These are phyloP conservation scores for Cephus nigrinus DNA, from an alignment of 2,888 invertebrate genomes.

Conservation along the genomic window DNA sequence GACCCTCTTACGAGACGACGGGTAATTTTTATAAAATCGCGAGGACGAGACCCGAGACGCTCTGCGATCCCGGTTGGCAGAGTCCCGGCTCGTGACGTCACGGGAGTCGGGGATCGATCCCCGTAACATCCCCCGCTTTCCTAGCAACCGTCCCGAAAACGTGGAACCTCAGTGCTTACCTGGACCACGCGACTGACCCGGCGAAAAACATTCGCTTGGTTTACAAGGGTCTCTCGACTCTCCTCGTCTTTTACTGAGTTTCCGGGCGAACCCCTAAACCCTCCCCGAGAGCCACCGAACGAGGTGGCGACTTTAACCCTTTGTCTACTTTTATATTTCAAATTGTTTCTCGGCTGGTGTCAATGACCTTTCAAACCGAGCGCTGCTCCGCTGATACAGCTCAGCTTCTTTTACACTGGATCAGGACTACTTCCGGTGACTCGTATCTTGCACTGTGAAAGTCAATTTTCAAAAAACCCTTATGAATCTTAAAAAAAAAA, in stretches of 20 bases:
- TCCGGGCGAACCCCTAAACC: neutral
- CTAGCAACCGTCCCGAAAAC: constrained; percentile 15
- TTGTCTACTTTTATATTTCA: neutral
- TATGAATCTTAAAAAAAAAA: neutral
- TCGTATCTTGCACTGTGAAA: neutral
- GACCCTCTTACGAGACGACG: constrained; percentile 10
- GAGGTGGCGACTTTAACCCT: neutral
- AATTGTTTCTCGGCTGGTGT: neutral
- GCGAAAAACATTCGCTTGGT: constrained; percentile 53
- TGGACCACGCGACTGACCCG: constrained; percentile 45
- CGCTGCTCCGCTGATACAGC: neutral
- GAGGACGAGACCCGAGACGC: constrained; percentile 18
- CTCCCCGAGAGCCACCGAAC: neutral
- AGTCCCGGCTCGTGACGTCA: constrained; percentile 61
- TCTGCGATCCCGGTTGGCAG: constrained; percentile 30
- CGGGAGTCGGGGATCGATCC: constrained; percentile 63
- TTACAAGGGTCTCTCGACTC: neutral
- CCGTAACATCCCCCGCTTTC: constrained; percentile 43
- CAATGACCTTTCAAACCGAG: neutral
- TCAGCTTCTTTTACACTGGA: neutral
- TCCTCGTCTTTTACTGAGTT: neutral
- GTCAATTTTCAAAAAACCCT: neutral
- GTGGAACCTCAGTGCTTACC: constrained; percentile 21
- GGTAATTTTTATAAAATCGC: constrained; percentile 15
- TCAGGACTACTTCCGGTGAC: neutral